These are phyloP conservation scores for Rhadina sibilatrix DNA, from an alignment of 2,113 vertebrate species.

Conservation along the genomic window DNA sequence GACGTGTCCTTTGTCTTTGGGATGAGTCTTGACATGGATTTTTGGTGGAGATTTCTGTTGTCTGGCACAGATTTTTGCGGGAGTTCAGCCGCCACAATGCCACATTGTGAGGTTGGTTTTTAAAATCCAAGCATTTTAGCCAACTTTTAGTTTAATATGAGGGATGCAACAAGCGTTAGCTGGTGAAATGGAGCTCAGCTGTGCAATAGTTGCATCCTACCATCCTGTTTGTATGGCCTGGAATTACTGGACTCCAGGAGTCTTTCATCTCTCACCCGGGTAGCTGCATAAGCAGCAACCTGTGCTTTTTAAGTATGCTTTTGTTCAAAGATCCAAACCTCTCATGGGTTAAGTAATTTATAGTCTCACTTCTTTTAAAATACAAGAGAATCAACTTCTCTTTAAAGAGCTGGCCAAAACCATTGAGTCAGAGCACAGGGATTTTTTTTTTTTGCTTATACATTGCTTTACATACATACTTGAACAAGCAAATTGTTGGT, in stretches of 20 bases:
- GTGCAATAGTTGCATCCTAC: not conserved
- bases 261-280: not conserved
- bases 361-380: not conserved
- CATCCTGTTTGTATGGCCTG: not conserved
- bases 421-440: not conserved
- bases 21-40: rapidly evolving
- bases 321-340: not conserved
- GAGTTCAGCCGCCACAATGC: not conserved
- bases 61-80: not conserved
- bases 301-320: not conserved
- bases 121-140: not conserved
- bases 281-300: not conserved
- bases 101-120: not conserved
- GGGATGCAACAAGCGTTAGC: not conserved
- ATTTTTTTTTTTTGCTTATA: not conserved
- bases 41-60: not conserved
- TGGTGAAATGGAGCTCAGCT: not conserved
- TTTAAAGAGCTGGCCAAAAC: not conserved
- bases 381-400: not conserved
- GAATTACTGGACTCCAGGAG: not conserved
- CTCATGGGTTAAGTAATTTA: not conserved
- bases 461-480: not conserved
- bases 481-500: not conserved
- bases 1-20: not conserved
- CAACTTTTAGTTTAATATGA: not conserved